Conservation (phyloP, 2,113 vertebrate species). For the Ciconia stormi region DNA sequence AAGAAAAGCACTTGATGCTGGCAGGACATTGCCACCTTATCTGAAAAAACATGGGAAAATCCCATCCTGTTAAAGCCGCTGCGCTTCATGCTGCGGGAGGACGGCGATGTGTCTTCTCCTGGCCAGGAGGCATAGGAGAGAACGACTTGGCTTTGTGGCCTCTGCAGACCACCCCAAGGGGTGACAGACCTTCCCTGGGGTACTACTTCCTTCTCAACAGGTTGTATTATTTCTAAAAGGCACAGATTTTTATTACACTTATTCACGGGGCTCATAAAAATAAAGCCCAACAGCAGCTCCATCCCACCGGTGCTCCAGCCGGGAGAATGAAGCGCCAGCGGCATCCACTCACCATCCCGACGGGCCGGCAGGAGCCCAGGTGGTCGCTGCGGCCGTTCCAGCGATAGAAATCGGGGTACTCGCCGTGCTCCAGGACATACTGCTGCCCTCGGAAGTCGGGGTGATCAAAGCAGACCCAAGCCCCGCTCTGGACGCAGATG, state of each 20-base stretch:
- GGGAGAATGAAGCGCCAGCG: background rate
- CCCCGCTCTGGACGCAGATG: slow-evolving; percentile 85
- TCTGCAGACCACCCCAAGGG: accelerated
- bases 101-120: background rate
- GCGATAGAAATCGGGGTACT: slow-evolving; percentile 86
- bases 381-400: slow-evolving; percentile 91
- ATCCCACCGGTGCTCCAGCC: accelerated
- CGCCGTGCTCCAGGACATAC: slow-evolving; percentile 87
- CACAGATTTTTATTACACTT: background rate
- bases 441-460: slow-evolving; percentile 89
- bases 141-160: accelerated
- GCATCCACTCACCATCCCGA: slow-evolving; percentile 85
- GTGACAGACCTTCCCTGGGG: background rate
- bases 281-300: accelerated
- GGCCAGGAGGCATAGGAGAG: background rate
- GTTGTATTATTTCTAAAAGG: background rate
- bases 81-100: accelerated
- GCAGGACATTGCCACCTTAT: background rate
- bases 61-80: background rate
- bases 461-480: slow-evolving; percentile 90
- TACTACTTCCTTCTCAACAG: background rate
- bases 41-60: background rate
- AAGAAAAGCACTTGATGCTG: background rate
- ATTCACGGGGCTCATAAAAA: accelerated
- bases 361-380: slow-evolving; percentile 89